Evolutionary conservation across 2,888 invertebrate species (phyloP), one percentile per base, ranked within the genome.

Genomic region (Phengaris alcon): DNA sequence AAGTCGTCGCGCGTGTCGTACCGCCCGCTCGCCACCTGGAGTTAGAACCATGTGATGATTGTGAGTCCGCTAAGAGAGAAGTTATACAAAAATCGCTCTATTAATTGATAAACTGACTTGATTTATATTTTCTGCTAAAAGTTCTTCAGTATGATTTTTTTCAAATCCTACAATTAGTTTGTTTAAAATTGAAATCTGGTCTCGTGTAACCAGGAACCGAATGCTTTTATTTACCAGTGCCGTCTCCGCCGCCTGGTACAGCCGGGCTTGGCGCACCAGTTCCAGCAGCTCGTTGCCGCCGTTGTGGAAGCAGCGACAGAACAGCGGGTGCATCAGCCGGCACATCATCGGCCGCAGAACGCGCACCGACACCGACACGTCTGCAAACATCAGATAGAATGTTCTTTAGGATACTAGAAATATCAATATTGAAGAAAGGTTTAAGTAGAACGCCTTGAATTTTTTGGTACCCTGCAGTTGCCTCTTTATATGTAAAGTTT

Each of bases 231-330:
- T 91, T 84, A 96, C 95, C 85, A 96, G 87, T 80, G 93, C 85
- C 80, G 94, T 91, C 84, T 95, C 96, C 0, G 96, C 95, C 80
- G 94, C 91, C 87, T 96, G 96, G 87, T 96, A 96, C 76, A 94
- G 93, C 10, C 92, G 85, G 0, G 95, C 94, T 88, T 95, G 93
- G 69, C 88, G 87, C 78, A 95, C 95, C 59, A 96, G 95, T 76
- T 94, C 93, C 73, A 91, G 86, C 84, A 96, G 94, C 80, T 94
- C 94, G 75, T 90, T 91, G 48, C 94, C 94, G 76, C 91, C 93
- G 76, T 88, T 93, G 87, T 96, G 96, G 91, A 96, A 96, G 87
- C 96, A 96, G 74, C 95, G 93, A 85, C 96, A 96, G 90, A 96
- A 96, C 81, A 96, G 88, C 77, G 95, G 91, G 86, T 96, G 96